Conservation (phyloP, 2,113 vertebrate genomes). For the Patagioenas fasciata region DNA sequence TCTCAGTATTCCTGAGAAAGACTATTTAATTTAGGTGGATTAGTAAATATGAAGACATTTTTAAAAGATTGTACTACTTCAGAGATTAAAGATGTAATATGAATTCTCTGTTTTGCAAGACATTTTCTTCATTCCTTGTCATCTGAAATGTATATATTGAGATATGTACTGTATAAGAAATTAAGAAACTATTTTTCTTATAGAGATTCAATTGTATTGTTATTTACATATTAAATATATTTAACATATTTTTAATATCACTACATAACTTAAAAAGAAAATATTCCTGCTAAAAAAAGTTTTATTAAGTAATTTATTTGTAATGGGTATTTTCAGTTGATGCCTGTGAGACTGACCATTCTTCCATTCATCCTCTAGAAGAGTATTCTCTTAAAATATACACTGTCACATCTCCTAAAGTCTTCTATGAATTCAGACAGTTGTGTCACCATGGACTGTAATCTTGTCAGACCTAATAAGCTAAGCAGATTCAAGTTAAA, state of each 20-base stretch:
- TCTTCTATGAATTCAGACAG: neutral
- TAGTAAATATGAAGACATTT: neutral
- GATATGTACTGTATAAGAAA: neutral
- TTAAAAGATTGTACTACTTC: neutral
- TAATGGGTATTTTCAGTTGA: neutral
- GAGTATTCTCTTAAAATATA: neutral
- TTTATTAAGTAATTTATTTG: neutral
- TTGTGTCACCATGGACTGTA: neutral
- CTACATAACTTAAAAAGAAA: neutral
- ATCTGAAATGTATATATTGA: neutral
- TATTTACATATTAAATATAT: neutral
- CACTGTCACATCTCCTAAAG: neutral
- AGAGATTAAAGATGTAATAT: neutral
- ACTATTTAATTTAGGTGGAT: neutral
- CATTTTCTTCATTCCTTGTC: neutral
- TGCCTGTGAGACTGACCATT: neutral
- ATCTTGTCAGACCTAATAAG: conserved; percentile 26
- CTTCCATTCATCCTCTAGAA: neutral
- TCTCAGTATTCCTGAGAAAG: neutral
- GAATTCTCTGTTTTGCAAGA: neutral
- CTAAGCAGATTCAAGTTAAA: conserved; percentile 2
- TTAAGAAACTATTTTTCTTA: neutral
- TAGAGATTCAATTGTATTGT: neutral
- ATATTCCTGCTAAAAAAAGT: neutral
- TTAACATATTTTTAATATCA: neutral